Base-by-base conservation (phyloP, 2,888 invertebrate genomes). In the Nebria brevicollis region DNA sequence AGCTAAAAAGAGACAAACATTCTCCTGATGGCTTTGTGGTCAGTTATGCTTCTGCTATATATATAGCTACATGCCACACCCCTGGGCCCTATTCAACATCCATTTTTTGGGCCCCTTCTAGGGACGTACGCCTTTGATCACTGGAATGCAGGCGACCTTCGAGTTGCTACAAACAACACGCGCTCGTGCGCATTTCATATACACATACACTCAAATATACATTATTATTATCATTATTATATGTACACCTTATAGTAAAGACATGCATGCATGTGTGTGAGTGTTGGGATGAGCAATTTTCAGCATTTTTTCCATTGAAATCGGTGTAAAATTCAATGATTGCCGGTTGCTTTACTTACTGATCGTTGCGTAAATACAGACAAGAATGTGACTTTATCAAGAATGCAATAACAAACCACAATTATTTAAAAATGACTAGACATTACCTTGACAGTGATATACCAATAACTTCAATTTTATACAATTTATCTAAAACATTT, bases 101-200 rank as follows among this genome's bases (percentile, higher is more conserved):
- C 4, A 54, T 54, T 54, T 54, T 73, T 75, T 74, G 66, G 68
- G 79, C 74, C 74, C 79, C 79, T 75, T 79, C 73, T 76, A 34
- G 76, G 73, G 76, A 81, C 77, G 81, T 42, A 73, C 81, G 81
- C 81, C 77, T 66, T 72, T 81, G 81, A 42, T 66, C 77, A 72
- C 41, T 84, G 85, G 87, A 87, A 87, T 87, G 87, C 85, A 84
- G 86, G 85, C 86, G 86, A 85, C 87, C 87, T 87, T 87, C 86
- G 83, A 82, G 54, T 77, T 34, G 76, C 77, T 76, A 72, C 76
- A 76, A 72, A 25, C 26, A 25, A 34, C 25, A 26, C 70, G 70
- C 26, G 70, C 70, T 54, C 54, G 54, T 54, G 54, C 70, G 70
- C 70, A 34, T 26, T 70, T 25, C 70, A 70, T 34, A 66, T 13